Percentiles rank a stretch among this genome's conserved stretches.
phyloP scores from a whole-genome alignment of 2,797 vertebrate species.

The Setipinna tenuifilis region DNA sequence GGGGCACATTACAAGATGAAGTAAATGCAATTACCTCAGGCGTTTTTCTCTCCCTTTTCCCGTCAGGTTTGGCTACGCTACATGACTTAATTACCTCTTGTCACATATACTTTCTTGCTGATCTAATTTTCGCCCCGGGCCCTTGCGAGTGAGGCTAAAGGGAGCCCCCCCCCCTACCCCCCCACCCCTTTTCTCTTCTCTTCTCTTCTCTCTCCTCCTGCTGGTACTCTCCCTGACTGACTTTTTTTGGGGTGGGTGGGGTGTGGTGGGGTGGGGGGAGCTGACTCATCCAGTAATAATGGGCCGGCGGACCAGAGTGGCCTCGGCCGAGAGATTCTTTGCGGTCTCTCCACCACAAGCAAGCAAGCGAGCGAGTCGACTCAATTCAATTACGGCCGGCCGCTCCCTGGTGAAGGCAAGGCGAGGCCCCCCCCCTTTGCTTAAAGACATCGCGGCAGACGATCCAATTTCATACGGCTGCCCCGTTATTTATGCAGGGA shows the following conservation, averaged over 20 bases:
- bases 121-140: conserved; percentile 66
- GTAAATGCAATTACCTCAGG: conserved; percentile 93
- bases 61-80: conserved; percentile 81
- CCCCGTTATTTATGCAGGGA: conserved; percentile 6
- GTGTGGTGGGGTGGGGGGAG: conserved; percentile 27
- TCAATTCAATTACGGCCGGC: conserved; percentile 51
- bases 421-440: not conserved
- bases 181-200: not conserved
- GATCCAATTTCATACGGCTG: not conserved
- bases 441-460: conserved; percentile 18
- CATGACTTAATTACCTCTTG: conserved; percentile 93
- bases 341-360: conserved; percentile 5
- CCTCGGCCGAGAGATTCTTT: conserved; percentile 30
- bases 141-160: conserved; percentile 41
- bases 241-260: conserved; percentile 38
- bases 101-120: conserved; percentile 84
- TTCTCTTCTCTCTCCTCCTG: not conserved
- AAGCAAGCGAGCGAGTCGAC: conserved; percentile 18
- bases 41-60: conserved; percentile 73
- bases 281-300: conserved; percentile 69
- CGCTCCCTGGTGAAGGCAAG: not conserved
- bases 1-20: conserved; percentile 92
- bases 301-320: conserved; percentile 47
- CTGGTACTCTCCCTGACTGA: conserved; percentile 49
- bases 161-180: not conserved